Evolutionary conservation across 2,888 invertebrate genomes (phyloP).

Genomic region (Horisme vitalbata): DNA sequence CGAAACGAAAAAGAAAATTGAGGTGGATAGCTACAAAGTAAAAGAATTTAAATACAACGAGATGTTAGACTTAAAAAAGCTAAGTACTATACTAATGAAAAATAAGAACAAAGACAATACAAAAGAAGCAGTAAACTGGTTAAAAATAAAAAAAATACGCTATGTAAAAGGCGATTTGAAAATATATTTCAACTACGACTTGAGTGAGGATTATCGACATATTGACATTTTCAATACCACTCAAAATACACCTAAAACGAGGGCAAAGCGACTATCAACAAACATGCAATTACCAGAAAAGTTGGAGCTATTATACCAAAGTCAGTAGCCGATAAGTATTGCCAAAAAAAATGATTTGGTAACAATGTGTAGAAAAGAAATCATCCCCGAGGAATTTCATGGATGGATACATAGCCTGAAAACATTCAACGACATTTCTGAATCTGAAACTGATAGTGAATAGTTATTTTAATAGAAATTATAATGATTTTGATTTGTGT

Average conservation of each 20-base stretch:
- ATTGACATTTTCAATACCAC: background rate
- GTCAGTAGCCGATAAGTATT: background rate
- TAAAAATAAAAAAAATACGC: background rate
- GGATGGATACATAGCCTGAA: background rate
- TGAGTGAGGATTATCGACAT: background rate
- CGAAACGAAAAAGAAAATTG: too few species aligned
- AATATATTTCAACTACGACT: background rate
- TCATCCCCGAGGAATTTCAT: conserved; percentile 1
- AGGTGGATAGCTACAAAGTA: background rate
- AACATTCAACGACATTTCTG: too few species aligned
- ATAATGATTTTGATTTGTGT: too few species aligned
- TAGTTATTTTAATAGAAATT: too few species aligned
- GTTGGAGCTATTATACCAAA: background rate
- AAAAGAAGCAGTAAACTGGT: background rate
- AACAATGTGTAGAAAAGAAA: background rate
- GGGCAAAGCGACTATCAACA: too few species aligned
- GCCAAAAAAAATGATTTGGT: background rate
- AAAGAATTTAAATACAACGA: conserved; percentile 1
- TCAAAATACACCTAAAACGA: background rate
- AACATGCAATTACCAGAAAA: background rate
- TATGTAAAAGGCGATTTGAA: background rate
- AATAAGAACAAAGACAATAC: too few species aligned
- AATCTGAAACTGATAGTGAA: too few species aligned
- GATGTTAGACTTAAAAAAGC: background rate
- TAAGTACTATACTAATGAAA: background rate